Evolutionary conservation across 2,113 vertebrate species (phyloP), one percentile per base, ranked within the genome.

Genomic region (Erpornis zantholeuca): DNA sequence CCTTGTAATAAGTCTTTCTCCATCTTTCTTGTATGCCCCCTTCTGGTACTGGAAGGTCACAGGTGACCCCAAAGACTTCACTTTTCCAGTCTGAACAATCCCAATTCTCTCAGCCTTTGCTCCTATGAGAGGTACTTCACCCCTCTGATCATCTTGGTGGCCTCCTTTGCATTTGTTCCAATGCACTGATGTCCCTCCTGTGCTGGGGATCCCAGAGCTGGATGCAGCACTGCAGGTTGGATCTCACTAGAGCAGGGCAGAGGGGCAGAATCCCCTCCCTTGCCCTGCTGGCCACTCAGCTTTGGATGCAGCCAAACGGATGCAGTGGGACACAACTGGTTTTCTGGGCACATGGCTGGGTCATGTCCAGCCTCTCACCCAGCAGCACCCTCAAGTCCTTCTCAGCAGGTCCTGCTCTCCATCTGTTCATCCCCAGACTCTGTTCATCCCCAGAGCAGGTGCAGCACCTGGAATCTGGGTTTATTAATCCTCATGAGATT

Each of bases 241-340:
- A 2, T 44, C 18, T 44, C 31, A 36, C 3, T 18, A 59, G 59
- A 38, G 28, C 0, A 1, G 13, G 47, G 25, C 10, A 19, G 29
- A 56, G 5, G 11, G 9, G 18, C 35, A 81, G 22, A 36, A 50
- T 57, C 4, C 15, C 10, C 8, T 59, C 22, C 10, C 35, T 44
- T 0, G 0, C 6, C 15, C 14, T 19, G 11, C 18, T 81, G 27
- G 0, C 27, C 50, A 36, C 0, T 0, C 3, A 59, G 20, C 33
- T 81, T 59, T 73, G 12, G 3, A 28, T 24, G 15, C 27, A 44
- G 7, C 7, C 18, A n/a, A n/a, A n/a, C n/a, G n/a, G n/a, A n/a
- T n/a, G n/a, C n/a, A n/a, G n/a, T 31, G 33, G 18, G 22, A 28
- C 6, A 33, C 1, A 0, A 16, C 20, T 50, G 22, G 15, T 3